phyloP scores from a whole-genome alignment of 2,797 vertebrate species.

The Ctenopoma multispine region DNA sequence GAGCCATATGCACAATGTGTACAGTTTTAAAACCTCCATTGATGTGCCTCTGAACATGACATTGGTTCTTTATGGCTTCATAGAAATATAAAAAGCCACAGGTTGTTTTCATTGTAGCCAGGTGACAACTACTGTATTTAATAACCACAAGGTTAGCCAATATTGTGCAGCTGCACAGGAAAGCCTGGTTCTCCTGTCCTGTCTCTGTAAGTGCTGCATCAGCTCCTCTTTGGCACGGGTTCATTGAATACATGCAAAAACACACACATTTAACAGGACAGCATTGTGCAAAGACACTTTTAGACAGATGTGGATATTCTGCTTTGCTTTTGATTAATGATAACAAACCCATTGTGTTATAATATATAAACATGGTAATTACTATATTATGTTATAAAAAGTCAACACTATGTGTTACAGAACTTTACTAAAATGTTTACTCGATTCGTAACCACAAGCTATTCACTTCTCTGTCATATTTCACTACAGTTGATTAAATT shows the following conservation, averaged over 20 bases:
- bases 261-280: slow-evolving; percentile 26
- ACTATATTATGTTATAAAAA: not conserved
- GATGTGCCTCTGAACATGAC: slow-evolving; percentile 24
- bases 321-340: not conserved
- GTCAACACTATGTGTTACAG: not conserved
- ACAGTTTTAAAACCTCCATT: slow-evolving; percentile 5
- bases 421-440: not conserved
- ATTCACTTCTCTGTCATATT: slow-evolving; percentile 11
- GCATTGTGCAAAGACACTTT: slow-evolving; percentile 2
- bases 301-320: slow-evolving; percentile 14
- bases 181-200: slow-evolving; percentile 43
- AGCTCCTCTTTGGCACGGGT: slow-evolving; percentile 43
- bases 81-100: slow-evolving; percentile 32
- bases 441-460: not conserved
- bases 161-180: slow-evolving; percentile 67
- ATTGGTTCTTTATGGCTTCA: slow-evolving; percentile 15
- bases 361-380: not conserved
- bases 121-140: slow-evolving; percentile 47
- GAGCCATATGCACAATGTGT: slow-evolving; percentile 42
- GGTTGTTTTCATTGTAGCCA: slow-evolving; percentile 60
- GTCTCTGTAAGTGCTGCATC: slow-evolving; percentile 49
- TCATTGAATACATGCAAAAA: slow-evolving; percentile 31
- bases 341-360: not conserved
- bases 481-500: slow-evolving; percentile 4
- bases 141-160: slow-evolving; percentile 42